phyloP scores from a whole-genome alignment of 2,797 vertebrate genomes.

The Clarias platycephalus region DNA sequence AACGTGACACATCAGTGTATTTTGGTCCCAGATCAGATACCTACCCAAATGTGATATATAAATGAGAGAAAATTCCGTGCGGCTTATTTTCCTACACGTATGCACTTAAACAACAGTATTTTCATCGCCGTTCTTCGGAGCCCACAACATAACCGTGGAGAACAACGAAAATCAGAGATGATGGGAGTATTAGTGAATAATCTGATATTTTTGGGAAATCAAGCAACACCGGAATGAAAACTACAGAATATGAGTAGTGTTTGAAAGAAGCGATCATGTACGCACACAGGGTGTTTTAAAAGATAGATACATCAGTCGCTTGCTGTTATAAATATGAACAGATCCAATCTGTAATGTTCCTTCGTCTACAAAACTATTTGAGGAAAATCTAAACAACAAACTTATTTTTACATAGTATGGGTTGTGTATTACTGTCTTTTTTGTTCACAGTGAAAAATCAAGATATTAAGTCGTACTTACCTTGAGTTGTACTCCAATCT shows the following conservation, averaged over 20 bases:
- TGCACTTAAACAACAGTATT: neutral
- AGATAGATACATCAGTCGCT: neutral
- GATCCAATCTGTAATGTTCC: neutral
- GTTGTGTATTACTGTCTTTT: neutral
- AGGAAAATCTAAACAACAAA: neutral
- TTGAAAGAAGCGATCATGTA: neutral
- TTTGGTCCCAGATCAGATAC: neutral
- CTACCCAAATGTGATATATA: neutral
- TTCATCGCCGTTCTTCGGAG: too few relatives aligned
- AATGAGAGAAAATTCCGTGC: neutral
- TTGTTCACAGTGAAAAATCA: neutral
- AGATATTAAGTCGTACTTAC: conserved; percentile 62
- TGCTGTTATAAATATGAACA: neutral
- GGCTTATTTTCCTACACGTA: too few relatives aligned
- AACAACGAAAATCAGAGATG: neutral
- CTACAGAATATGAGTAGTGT: neutral
- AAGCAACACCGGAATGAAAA: neutral
- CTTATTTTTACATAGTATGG: neutral
- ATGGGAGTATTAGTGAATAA: neutral
- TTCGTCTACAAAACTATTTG: neutral
- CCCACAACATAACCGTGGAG: neutral
- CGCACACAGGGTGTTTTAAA: neutral
- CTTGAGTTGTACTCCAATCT: conserved; percentile 99
- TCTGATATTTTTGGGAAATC: neutral
- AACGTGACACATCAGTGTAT: too few relatives aligned